These are phyloP conservation scores for Saimiri boliviensis DNA, from an alignment of 2,113 vertebrate genomes.

Conservation along the genomic window DNA sequence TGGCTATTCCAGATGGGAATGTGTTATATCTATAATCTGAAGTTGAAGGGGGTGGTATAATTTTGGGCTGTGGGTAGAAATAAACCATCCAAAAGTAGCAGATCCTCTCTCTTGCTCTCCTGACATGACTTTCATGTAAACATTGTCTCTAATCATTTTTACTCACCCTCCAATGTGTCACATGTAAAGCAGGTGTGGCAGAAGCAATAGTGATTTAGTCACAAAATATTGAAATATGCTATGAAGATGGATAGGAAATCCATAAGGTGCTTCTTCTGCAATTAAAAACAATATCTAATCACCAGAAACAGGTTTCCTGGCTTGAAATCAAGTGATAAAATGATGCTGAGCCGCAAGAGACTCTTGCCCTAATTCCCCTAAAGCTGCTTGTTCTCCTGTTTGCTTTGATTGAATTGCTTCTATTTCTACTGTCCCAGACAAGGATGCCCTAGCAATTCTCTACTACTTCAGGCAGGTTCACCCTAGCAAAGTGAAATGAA, in stretches of 20 bases:
- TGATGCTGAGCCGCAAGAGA: neutral
- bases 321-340: neutral
- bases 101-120: neutral
- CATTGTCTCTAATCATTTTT: conserved; percentile 2
- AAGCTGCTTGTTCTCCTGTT: neutral
- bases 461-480: neutral
- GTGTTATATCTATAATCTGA: neutral
- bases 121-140: neutral
- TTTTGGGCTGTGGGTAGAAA: neutral
- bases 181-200: neutral
- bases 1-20: neutral
- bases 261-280: conserved; percentile 36
- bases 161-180: neutral
- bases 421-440: neutral
- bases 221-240: conserved; percentile 32
- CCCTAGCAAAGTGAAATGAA: neutral
- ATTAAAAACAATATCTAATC: conserved; percentile 61
- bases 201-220: conserved; percentile 10
- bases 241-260: conserved; percentile 56
- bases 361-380: neutral
- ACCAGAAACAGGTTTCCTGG: conserved; percentile 22
- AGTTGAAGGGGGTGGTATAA: neutral
- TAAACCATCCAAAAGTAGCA: neutral
- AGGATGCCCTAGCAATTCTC: neutral
- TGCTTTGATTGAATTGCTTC: neutral